Base-by-base conservation (phyloP, 2,888 invertebrate species). In the Pardosa pseudoannulata region DNA sequence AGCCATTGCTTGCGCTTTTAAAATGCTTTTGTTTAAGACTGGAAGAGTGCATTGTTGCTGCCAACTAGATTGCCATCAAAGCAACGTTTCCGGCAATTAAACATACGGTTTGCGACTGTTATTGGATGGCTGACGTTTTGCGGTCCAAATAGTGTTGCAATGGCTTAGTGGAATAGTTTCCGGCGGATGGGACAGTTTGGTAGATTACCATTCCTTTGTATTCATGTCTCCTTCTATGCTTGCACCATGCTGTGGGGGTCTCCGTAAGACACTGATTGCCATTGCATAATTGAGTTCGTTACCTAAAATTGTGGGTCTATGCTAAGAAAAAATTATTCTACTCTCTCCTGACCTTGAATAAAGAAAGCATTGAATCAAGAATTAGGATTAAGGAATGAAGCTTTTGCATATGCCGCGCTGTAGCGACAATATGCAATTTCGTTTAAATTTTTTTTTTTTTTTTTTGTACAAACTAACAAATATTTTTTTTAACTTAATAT, bases 1-100 rank as follows among this genome's bases (percentile, higher is more conserved):
- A 64, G 62, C 82, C 75, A 75, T 76, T 82, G 82, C 82, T 76
- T 82, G 64, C 70, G 82, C 81, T 82, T 82, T 82, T 75, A 68
- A 62, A 82, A 75, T 75, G 75, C 82, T 81, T 81, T 56, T 81
- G 81, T 81, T 74, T 70, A 56, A 56, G 74, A 68, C 56, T 68
- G 27, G 73, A 46, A 79, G 71, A 71, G 46, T 41, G 79, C 74
- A 81, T 81, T 81, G 81, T 81, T 74, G 41, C 64, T 72, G 31
- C 68, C 62, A 41, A 28, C 56, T 29, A 74, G 75, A 81, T 81
- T 67, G 19, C 75, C 71, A 71, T 75, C 82, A 28, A n/a, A 39
- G 74, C 23, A 75, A 29, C 39, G 75, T 82, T 82, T 82, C 82
- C 82, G 82, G 82, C 70, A 76, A 82, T 82, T 82, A 82, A 46